Percentiles rank a stretch among this genome's conserved stretches.
Conservation (phyloP, 2,113 vertebrate species). For the Gasterosteus nipponicus region DNA sequence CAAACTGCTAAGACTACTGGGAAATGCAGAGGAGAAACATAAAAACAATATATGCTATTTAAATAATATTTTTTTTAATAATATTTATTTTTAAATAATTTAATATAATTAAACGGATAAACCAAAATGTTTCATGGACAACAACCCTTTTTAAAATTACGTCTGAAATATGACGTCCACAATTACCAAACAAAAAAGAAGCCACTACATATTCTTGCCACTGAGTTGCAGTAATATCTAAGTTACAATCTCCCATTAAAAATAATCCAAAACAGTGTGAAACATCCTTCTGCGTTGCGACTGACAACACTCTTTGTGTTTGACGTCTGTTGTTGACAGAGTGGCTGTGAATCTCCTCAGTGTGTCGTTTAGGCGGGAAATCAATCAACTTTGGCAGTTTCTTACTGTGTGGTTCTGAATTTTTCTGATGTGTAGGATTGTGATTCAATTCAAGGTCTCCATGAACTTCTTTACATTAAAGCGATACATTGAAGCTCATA, state of each 20-base stretch:
- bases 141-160: neutral
- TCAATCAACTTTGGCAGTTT: constrained; percentile 41
- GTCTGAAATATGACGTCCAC: neutral
- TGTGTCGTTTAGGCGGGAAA: constrained; percentile 47
- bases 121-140: neutral
- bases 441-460: constrained; percentile 11
- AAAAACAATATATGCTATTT: neutral
- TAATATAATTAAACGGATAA: neutral
- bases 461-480: constrained; percentile 12
- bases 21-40: neutral
- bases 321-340: constrained; percentile 43
- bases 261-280: constrained; percentile 39
- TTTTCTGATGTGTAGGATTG: constrained; percentile 21
- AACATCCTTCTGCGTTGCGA: constrained; percentile 30
- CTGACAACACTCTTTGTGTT: constrained; percentile 43
- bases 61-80: neutral
- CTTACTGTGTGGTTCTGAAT: constrained; percentile 29
- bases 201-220: neutral
- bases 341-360: constrained; percentile 15
- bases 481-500: neutral
- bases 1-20: neutral
- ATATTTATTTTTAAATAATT: too few species aligned
- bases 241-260: neutral
- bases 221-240: constrained; percentile 2
- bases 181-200: neutral